Evolutionary conservation across 2,113 vertebrate species (phyloP), one percentile per base, ranked within the genome.

Genomic region (Zingel zingel): DNA sequence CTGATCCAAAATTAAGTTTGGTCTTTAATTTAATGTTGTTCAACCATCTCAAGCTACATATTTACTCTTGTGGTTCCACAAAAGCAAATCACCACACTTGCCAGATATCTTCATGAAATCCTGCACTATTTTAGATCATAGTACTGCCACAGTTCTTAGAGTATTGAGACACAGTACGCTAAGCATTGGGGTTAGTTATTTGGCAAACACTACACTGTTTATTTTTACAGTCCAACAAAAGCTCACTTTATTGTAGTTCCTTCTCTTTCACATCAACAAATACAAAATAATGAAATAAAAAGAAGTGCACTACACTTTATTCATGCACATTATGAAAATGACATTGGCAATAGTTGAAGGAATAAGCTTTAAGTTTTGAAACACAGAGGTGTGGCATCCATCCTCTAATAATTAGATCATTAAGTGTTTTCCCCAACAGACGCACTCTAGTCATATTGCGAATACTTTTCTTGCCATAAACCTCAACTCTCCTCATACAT

Each of bases 381-480:
- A 79, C 73, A 47, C 73, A 77, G 36, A 77, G 72, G 43, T 82
- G 75, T 62, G 62, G 63, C 83, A 82, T 68, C 79, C 69, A 57
- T 47, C 63, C 87, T 74, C 58, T 39, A 77, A 82, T 87, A 89
- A 91, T 92, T 90, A 84, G 74, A 90, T 81, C 53, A 51, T 83
- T 91, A 85, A 88, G 80, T 80, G 74, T 90, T 92, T 86, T 67
- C 86, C 76, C 88, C 90, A 89, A 92, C 86, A 86, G 70, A 86
- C 50, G 27, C 66, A 78, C 51, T 83, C 23, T 86, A 76, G 86
- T 85, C 63, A 63, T 25, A 81, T 78, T 82, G 83, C 72, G 82
- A 86, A 86, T 79, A 75, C 85, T 81, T 83, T 82, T 36, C 72
- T 72, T 45, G 62, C 70, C 65, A 67, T 59, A 74, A 80, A 86